A percentile compares a stretch with the other conserved stretches of the same genome.
These are phyloP conservation scores for Agapostemon virescens DNA, from an alignment of 2,888 invertebrate genomes.

Conservation along the genomic window DNA sequence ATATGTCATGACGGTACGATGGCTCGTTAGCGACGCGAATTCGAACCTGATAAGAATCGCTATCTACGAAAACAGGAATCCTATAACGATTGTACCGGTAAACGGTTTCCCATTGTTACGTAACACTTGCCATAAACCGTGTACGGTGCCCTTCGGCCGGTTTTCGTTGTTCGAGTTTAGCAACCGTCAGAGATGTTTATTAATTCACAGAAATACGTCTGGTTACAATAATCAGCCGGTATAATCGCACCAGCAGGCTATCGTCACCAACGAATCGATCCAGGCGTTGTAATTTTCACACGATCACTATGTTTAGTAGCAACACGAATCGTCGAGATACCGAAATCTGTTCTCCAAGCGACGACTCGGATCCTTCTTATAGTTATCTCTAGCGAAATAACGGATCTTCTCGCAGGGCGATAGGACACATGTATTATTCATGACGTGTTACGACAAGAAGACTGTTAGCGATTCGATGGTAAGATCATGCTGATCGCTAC, in stretches of 20 bases:
- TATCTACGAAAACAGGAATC: not conserved
- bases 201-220: too few species aligned
- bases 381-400: too few species aligned
- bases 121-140: not conserved
- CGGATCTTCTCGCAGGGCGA: not conserved
- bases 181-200: too few species aligned
- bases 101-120: not conserved
- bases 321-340: not conserved
- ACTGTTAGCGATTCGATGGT: not conserved
- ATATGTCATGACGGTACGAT: too few species aligned
- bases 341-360: not conserved
- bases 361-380: not conserved
- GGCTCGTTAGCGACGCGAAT: not conserved
- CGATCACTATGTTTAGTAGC: not conserved
- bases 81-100: not conserved
- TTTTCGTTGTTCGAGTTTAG: not conserved
- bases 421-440: too few species aligned
- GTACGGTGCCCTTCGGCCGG: not conserved
- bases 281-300: not conserved
- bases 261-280: not conserved
- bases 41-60: not conserved
- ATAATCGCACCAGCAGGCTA: not conserved
- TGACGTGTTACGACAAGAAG: not conserved
- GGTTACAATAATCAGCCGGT: not conserved
- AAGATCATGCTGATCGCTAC: not conserved